Conservation (phyloP, 2,797 vertebrate species). For the Muraenolepis orangiensis region DNA sequence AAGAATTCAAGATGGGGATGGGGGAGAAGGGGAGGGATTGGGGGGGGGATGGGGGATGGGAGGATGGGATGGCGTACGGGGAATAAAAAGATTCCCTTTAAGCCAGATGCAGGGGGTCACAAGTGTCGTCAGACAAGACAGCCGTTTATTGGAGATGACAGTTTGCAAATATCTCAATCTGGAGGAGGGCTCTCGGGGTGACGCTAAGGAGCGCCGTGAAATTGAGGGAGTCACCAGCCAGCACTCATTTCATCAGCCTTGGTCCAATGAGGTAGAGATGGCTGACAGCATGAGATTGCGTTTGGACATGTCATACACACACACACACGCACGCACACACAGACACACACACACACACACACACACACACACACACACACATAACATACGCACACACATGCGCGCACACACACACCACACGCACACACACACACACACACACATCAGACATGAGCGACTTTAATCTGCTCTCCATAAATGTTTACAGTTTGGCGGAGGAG, state of each 20-base stretch:
- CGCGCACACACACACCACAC: not conserved
- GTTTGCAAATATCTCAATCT: conserved; percentile 99
- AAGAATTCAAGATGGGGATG: conserved; percentile 49
- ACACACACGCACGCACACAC: not conserved
- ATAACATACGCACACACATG: not conserved
- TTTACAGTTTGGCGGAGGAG: not conserved
- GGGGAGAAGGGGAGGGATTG: not conserved
- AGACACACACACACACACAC: not conserved
- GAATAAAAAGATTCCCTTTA: conserved; percentile 34
- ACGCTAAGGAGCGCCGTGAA: conserved; percentile 84
- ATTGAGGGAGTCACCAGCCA: conserved; percentile 95
- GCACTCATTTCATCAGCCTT: conserved; percentile 90
- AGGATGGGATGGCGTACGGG: too few relatives aligned
- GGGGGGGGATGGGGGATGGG: conserved; percentile 38
- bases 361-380: not conserved
- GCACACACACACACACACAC: not conserved
- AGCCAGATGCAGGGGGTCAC: conserved; percentile 59
- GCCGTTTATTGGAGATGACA: conserved; percentile 98
- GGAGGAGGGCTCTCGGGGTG: conserved; percentile 83
- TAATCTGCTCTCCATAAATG: not conserved
- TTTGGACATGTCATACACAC: conserved; percentile 58
- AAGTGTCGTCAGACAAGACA: conserved; percentile 79
- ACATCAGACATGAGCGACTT: not conserved
- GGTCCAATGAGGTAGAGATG: conserved; percentile 80
- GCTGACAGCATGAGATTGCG: conserved; percentile 81